phyloP scores from a whole-genome alignment of 2,888 invertebrate species.

The Esperia sulphurella region DNA sequence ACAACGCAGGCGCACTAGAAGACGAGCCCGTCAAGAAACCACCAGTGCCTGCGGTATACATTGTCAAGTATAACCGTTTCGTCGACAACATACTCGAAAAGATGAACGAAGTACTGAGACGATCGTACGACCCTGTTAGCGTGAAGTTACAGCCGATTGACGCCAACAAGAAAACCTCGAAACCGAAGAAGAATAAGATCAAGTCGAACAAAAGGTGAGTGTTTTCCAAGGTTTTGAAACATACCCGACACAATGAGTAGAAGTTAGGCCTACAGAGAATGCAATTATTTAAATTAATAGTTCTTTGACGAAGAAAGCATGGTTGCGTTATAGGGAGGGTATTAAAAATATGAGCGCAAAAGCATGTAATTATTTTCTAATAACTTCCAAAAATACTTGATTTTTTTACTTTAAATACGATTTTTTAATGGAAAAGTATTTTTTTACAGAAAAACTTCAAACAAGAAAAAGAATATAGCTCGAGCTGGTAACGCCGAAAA shows the following conservation, averaged over 20 bases:
- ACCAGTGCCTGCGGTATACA: slow-evolving; percentile 84
- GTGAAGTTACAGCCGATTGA: slow-evolving; percentile 83
- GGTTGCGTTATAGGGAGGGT: no score
- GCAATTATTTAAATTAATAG: no score
- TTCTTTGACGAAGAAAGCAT: no score
- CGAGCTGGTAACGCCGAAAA: slow-evolving; percentile 43
- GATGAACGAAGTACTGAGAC: slow-evolving; percentile 88
- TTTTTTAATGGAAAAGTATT: no score
- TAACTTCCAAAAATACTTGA: no score
- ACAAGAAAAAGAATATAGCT: slow-evolving; percentile 60
- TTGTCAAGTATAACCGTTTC: slow-evolving; percentile 91
- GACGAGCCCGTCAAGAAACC: slow-evolving; percentile 55
- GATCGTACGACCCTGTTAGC: slow-evolving; percentile 91
- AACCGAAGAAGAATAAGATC: slow-evolving; percentile 68
- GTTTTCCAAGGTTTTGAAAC: no score
- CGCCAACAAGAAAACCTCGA: slow-evolving; percentile 73
- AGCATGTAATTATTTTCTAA: no score
- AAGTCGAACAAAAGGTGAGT: slow-evolving; percentile 19
- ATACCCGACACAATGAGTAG: no score
- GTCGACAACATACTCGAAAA: slow-evolving; percentile 90
- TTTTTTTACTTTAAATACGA: no score
- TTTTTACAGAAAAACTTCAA: slow-evolving; percentile 53
- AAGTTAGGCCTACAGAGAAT: no score
- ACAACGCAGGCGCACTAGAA: slow-evolving; percentile 67
- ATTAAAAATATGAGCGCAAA: no score